A percentile compares a stretch with the other conserved stretches of the same genome.
These are phyloP conservation scores for western clawed frog (Xenopus tropicalis) DNA, from an alignment of 2,113 vertebrate genomes.

Conservation along the genomic window DNA sequence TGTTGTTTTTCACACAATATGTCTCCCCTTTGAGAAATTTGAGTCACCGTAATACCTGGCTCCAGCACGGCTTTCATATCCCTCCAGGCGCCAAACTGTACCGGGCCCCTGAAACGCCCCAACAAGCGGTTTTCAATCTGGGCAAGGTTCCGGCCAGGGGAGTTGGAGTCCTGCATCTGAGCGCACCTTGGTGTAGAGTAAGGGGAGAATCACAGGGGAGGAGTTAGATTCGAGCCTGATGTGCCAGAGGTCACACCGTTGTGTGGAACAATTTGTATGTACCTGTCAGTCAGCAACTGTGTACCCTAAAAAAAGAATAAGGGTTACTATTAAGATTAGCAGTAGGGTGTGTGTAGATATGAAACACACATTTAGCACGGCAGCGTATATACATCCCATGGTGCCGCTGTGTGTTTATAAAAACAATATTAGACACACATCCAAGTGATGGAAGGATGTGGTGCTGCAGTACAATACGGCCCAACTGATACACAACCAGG, in stretches of 20 bases:
- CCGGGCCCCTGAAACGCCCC: conserved; percentile 32
- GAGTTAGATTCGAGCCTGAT: neutral
- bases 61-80: conserved; percentile 30
- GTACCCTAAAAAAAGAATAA: neutral
- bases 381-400: too few species aligned
- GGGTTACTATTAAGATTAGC: too few species aligned
- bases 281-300: neutral
- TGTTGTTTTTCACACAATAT: too few species aligned
- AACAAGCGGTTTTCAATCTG: neutral
- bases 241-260: neutral
- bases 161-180: neutral
- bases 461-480: too few species aligned
- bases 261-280: neutral
- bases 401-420: too few species aligned
- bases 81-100: conserved; percentile 37
- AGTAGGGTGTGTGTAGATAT: too few species aligned
- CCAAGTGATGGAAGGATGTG: too few species aligned
- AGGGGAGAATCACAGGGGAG: neutral
- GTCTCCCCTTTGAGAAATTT: too few species aligned
- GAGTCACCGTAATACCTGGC: conserved; percentile 32
- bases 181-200: neutral
- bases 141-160: neutral
- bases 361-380: too few species aligned
- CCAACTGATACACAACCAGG: too few species aligned
- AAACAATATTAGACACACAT: too few species aligned